These are phyloP conservation scores for Poeciliopsis retropinna DNA, from an alignment of 2,113 vertebrate species.

Conservation along the genomic window DNA sequence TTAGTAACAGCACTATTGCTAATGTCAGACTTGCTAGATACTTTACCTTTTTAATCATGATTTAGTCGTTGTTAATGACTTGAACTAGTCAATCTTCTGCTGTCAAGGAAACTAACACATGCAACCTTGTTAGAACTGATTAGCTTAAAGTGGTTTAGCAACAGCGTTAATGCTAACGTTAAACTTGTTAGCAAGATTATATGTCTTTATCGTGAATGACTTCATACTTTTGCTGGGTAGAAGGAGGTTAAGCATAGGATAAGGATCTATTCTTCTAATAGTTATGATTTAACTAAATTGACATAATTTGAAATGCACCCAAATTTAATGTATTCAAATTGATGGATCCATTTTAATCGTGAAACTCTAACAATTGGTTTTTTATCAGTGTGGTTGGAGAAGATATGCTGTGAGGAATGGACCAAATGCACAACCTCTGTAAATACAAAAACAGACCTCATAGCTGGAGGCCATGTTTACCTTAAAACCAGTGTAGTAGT, in stretches of 20 bases:
- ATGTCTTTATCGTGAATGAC: not conserved
- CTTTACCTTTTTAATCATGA: not conserved
- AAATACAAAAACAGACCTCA: not conserved
- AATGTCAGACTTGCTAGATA: not conserved
- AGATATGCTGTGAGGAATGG: not conserved
- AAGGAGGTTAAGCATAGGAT: too few species aligned
- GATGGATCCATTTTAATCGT: not conserved
- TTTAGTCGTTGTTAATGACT: not conserved
- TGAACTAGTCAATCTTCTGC: not conserved
- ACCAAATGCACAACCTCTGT: not conserved
- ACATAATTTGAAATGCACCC: not conserved
- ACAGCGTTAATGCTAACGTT: not conserved
- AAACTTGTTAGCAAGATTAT: not conserved
- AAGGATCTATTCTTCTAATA: too few species aligned
- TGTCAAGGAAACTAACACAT: not conserved
- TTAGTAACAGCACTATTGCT: not conserved
- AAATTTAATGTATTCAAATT: not conserved
- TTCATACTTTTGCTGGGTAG: not conserved
- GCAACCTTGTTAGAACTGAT: not conserved
- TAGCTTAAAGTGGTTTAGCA: not conserved
- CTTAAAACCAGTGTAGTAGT: conserved; percentile 10
- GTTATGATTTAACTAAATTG: not conserved
- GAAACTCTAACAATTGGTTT: not conserved
- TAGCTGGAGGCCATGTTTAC: conserved; percentile 14
- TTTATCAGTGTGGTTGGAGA: not conserved